Evolutionary conservation across 92 coral and sea anemone genomes (phyloP).

Genomic region (Palythoa caribaeorum): DNA sequence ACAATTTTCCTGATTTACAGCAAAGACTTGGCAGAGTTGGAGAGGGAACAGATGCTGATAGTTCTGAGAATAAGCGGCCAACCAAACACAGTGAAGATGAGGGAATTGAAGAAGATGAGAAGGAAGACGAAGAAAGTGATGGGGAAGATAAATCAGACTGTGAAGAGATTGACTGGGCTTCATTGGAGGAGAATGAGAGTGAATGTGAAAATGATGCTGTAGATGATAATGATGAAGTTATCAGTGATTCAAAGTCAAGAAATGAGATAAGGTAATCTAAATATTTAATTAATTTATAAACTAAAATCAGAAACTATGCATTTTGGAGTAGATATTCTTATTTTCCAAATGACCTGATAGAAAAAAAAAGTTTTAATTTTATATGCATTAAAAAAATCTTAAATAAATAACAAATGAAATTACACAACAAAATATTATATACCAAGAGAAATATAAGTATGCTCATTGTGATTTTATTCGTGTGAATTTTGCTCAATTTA

Average conservation of each 20-base stretch:
- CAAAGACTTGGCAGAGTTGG: neutral
- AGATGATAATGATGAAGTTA: neutral
- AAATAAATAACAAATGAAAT: too few species aligned
- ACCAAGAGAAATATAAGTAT: neutral
- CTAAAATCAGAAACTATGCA: neutral
- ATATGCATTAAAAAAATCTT: neutral
- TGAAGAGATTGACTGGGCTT: constrained; percentile 17
- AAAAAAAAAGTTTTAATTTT: neutral
- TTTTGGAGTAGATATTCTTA: neutral
- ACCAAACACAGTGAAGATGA: neutral
- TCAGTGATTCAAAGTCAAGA: constrained; percentile 16
- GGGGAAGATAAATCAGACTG: neutral
- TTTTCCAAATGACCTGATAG: neutral
- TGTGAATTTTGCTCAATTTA: neutral
- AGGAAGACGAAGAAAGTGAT: neutral
- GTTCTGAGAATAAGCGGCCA: neutral
- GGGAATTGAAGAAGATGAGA: neutral
- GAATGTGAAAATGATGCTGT: constrained; percentile 7
- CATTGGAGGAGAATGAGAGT: neutral
- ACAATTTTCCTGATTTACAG: neutral
- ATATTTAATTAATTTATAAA: neutral
- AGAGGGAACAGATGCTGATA: neutral
- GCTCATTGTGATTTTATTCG: neutral
- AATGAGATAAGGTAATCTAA: neutral
- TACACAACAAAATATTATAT: too few species aligned